Conservation (phyloP, 2,797 vertebrate genomes). For the Channallabes apus region DNA sequence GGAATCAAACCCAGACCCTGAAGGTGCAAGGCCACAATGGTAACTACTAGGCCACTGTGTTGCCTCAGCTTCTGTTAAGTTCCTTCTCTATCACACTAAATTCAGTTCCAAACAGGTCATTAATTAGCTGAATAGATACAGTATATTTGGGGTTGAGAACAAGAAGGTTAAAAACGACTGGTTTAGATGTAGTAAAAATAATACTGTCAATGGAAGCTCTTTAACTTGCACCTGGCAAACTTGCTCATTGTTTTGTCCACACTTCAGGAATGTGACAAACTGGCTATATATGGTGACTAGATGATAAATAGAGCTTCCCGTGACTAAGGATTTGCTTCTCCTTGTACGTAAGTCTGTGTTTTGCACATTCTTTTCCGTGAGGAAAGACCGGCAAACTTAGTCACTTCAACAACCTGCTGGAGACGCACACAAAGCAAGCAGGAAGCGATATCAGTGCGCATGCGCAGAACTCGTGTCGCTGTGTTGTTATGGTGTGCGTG, state of each 20-base stretch:
- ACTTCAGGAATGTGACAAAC: background rate
- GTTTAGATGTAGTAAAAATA: background rate
- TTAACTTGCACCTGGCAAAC: background rate
- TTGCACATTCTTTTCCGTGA: background rate
- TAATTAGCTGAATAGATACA: too few species aligned
- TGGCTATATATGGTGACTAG: background rate
- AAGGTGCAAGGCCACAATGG: too few species aligned
- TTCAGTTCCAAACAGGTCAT: too few species aligned
- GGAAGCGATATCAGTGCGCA: conserved; percentile 42
- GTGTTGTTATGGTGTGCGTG: conserved; percentile 43
- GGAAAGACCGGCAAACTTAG: conserved; percentile 40
- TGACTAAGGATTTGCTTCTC: background rate
- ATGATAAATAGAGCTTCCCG: background rate
- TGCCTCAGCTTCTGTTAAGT: too few species aligned
- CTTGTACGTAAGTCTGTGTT: too few species aligned
- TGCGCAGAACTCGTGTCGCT: conserved; percentile 53
- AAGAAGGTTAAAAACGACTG: too few species aligned
- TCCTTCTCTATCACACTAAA: too few species aligned
- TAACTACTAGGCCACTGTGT: too few species aligned
- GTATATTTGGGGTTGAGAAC: too few species aligned
- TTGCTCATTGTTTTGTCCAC: background rate
- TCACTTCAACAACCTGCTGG: background rate
- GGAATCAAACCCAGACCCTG: too few species aligned
- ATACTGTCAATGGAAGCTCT: background rate
- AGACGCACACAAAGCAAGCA: background rate